These are phyloP conservation scores for Neotoma lepida DNA, from an alignment of 2,113 vertebrate genomes.

Conservation along the genomic window DNA sequence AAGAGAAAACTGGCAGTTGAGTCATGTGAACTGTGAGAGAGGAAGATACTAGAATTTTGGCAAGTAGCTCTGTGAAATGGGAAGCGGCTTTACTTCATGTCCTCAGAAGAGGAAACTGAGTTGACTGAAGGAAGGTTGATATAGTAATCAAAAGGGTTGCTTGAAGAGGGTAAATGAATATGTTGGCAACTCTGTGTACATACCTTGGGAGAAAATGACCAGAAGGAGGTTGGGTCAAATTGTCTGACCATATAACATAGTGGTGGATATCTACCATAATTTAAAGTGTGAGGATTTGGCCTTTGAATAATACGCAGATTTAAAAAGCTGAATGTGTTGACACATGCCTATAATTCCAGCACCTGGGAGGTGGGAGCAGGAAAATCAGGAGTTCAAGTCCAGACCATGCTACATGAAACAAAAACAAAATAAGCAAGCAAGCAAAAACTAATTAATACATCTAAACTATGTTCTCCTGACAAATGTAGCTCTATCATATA, in stretches of 20 bases:
- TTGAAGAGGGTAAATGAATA: slow-evolving; percentile 51
- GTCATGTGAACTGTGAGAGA: slow-evolving; percentile 71
- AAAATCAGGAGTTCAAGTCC: background rate
- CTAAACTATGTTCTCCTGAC: slow-evolving; percentile 14
- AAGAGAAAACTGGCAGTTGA: slow-evolving; percentile 69
- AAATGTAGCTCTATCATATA: slow-evolving; percentile 42
- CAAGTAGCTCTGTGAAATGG: slow-evolving; percentile 73
- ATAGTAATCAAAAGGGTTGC: background rate
- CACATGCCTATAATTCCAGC: background rate
- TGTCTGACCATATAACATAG: background rate
- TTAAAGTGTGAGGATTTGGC: slow-evolving; percentile 51
- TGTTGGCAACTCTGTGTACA: background rate
- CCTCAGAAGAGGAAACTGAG: slow-evolving; percentile 72
- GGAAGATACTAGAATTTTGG: slow-evolving; percentile 65
- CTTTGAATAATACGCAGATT: slow-evolving; percentile 55
- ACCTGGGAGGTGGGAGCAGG: background rate
- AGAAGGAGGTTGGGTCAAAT: slow-evolving; percentile 60
- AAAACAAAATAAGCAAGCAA: background rate
- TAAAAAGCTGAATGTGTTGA: background rate
- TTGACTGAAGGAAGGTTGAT: slow-evolving; percentile 41
- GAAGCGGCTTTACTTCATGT: slow-evolving; percentile 67
- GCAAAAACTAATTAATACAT: background rate
- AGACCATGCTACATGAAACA: background rate
- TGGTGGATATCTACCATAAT: background rate
- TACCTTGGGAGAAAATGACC: slow-evolving; percentile 51